These are phyloP conservation scores for Drosophila dives DNA, from an alignment of 2,888 invertebrate species.

Conservation along the genomic window DNA sequence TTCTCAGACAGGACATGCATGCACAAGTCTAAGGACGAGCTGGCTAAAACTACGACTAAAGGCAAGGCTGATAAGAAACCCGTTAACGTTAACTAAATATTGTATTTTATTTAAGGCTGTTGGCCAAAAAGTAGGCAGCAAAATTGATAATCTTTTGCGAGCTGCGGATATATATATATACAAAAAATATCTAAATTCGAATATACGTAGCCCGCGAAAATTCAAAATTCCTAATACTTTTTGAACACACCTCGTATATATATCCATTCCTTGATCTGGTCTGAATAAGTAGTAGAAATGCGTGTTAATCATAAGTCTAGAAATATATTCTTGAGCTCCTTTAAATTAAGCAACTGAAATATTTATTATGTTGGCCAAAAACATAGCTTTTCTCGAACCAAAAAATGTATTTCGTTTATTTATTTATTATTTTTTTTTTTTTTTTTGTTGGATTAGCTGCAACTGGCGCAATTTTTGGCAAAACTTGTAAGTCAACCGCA, in stretches of 20 bases:
- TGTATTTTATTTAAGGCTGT: neutral
- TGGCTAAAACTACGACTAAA: constrained; percentile 30
- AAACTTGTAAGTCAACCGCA: constrained; percentile 43
- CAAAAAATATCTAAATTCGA: no score
- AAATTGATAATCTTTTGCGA: neutral
- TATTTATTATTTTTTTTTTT: neutral
- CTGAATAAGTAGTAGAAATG: neutral
- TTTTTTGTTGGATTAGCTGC: constrained; percentile 19
- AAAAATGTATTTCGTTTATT: neutral
- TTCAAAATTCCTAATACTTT: no score
- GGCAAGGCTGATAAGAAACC: constrained; percentile 33
- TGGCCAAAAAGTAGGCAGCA: constrained; percentile 1
- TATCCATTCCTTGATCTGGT: neutral
- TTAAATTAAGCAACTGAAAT: no score
- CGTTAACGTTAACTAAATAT: neutral
- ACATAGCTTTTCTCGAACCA: neutral
- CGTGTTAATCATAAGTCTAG: neutral
- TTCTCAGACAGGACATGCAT: constrained; percentile 47
- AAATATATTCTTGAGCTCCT: no score
- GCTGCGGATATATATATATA: neutral
- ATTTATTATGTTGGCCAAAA: no score
- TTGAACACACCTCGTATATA: no score
- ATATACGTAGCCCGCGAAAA: no score
- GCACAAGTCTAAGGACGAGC: constrained; percentile 15
- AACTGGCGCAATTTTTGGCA: constrained; percentile 31